Evolutionary conservation across 1,140 invertebrate species (phyloP).

Genomic region (Bombus waltoni): DNA sequence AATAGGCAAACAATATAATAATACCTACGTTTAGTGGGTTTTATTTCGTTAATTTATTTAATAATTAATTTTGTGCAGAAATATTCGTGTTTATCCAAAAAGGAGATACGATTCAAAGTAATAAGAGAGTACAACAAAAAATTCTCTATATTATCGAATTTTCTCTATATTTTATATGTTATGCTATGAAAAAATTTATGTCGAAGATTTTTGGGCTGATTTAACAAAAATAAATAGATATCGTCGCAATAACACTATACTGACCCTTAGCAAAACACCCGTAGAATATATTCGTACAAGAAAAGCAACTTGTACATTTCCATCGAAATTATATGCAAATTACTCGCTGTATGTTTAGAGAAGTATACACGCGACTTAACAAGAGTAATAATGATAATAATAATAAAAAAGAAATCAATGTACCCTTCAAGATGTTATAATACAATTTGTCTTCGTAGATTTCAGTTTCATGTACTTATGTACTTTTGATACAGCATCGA

Average conservation of each 20-base stretch:
- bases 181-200: neutral
- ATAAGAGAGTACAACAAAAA: neutral
- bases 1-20: conserved; percentile 26
- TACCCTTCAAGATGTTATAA: neutral
- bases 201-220: neutral
- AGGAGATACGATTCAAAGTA: neutral
- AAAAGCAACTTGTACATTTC: neutral
- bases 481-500: neutral
- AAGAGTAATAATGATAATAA: neutral
- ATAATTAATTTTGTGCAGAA: neutral
- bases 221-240: conserved; percentile 35
- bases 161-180: neutral
- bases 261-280: conserved; percentile 3
- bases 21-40: too few species aligned
- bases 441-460: neutral
- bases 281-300: neutral
- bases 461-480: neutral
- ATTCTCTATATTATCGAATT: neutral
- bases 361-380: neutral
- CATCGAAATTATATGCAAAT: conserved; percentile 9
- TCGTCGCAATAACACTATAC: conserved; percentile 7
- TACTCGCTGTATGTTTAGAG: neutral
- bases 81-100: neutral
- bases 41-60: neutral
- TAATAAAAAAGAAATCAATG: neutral